Percentiles rank a stretch among this genome's conserved stretches.
Evolutionary conservation across 2,797 vertebrate species (phyloP).

Genomic region (Myotis daubentonii): DNA sequence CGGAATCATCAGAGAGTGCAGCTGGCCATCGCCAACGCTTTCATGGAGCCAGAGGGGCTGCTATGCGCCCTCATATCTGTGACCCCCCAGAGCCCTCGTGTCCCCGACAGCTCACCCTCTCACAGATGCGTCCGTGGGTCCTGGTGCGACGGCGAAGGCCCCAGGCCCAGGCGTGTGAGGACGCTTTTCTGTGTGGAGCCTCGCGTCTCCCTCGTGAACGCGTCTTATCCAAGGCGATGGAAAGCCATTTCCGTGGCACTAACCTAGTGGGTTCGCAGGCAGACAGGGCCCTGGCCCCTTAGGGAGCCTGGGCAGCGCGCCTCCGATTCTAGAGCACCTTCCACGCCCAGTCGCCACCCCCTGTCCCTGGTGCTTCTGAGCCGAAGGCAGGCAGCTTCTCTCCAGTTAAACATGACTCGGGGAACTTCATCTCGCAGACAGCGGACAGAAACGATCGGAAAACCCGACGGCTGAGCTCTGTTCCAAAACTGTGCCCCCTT

Average conservation of each 20-base stretch:
- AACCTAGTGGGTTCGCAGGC: constrained; percentile 74
- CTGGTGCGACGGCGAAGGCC: constrained; percentile 45
- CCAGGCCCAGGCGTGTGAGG: constrained; percentile 36
- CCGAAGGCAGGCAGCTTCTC: not conserved
- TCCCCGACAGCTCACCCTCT: constrained; percentile 47
- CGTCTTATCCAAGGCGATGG: constrained; percentile 59
- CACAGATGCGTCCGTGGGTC: constrained; percentile 24
- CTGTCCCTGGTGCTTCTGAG: not conserved
- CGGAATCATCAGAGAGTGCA: constrained; percentile 9
- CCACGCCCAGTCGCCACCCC: not conserved
- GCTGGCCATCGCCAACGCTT: not conserved
- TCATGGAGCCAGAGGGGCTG: constrained; percentile 20
- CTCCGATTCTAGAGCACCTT: constrained; percentile 20
- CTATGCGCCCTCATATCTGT: constrained; percentile 25
- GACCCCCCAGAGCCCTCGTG: not conserved
- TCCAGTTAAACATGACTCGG: not conserved
- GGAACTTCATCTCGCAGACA: not conserved
- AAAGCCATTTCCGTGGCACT: constrained; percentile 71
- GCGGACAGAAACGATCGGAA: constrained; percentile 6
- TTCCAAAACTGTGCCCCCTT: not conserved
- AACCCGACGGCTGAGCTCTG: not conserved
- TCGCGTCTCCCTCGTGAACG: constrained; percentile 54
- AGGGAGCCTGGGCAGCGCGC: not conserved
- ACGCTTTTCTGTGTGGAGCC: constrained; percentile 57
- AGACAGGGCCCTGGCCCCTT: constrained; percentile 57